Percentiles rank a stretch among this genome's conserved stretches.
These are phyloP conservation scores for Cataglyphis cursor DNA, from an alignment of 2,888 invertebrate genomes.

Conservation along the genomic window DNA sequence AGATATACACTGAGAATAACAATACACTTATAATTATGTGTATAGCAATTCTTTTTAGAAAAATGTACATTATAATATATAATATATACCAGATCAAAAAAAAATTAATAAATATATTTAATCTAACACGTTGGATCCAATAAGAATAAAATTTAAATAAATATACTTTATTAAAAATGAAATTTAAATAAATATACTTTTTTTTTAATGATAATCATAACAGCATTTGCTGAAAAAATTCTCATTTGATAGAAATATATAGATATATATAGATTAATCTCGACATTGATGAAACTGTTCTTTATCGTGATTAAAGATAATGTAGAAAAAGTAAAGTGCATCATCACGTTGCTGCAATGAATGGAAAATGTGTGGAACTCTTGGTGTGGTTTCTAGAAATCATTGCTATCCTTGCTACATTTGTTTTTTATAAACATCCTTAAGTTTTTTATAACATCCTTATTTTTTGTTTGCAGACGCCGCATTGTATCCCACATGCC, in stretches of 20 bases:
- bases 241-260: background rate
- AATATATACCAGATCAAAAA: background rate
- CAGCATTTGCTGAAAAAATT: background rate
- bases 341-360: background rate
- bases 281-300: background rate
- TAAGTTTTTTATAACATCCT: conserved; percentile 23
- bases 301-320: conserved; percentile 19
- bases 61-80: background rate
- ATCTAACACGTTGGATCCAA: background rate
- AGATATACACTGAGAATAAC: too few species aligned
- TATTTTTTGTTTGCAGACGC: background rate
- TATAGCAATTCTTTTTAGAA: too few species aligned
- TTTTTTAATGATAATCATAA: background rate
- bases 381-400: background rate
- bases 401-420: background rate
- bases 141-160: background rate
- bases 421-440: conserved; percentile 28
- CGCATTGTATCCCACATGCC: conserved; percentile 28
- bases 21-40: too few species aligned
- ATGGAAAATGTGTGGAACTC: background rate
- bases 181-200: background rate
- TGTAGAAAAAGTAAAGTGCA: background rate
- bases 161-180: background rate
- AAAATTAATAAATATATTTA: background rate
- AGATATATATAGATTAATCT: background rate